Evolutionary conservation across 2,888 invertebrate species (phyloP), one percentile per base, ranked within the genome.

Genomic region (Acanthoscelides obtectus): DNA sequence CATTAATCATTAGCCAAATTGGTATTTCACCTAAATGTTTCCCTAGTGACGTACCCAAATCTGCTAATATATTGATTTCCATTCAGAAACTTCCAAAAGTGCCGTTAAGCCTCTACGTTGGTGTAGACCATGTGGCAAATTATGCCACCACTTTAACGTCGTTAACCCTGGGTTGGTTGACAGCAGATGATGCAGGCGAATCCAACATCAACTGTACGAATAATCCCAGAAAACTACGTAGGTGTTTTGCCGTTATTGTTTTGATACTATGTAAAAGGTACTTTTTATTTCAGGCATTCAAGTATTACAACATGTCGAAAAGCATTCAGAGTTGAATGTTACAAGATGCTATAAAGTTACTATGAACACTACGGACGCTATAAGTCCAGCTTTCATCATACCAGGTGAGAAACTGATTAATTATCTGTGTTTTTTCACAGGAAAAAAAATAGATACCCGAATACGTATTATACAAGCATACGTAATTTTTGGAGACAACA

Each of bases 341-440:
- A 90, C 86, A n/a, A 85, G 90, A 70, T 95, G 96, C 81, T 88
- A 92, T 66, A 88, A 91, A 74, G 91, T 93, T 0, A 91, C 92
- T 0, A 91, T 93, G 83, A 94, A 93, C 82, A 90, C 89, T 76
- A 92, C 92, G 65, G 86, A 88, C 75, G 95, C 95, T 0, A 81
- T 91, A 12, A 95, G 95, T 84, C 95, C 95, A n/a, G 96, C 95
- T 0, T 96, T 96, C 83, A 84, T 88, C 8, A 90, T 92, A 76
- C 85, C 89, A 76, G 91, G 94, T 94, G 83, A 83, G 81, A 76
- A 21, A n/a, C n/a, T n/a, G n/a, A n/a, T n/a, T n/a, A n/a, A n/a
- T n/a, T n/a, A n/a, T n/a, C n/a, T n/a, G n/a, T n/a, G n/a, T n/a
- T n/a, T n/a, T n/a, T n/a, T n/a, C n/a, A n/a, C n/a, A n/a, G n/a